A percentile compares a stretch with the other conserved stretches of the same genome.
phyloP scores from a whole-genome alignment of 2,888 invertebrate genomes.

The Torymus tubicola region DNA sequence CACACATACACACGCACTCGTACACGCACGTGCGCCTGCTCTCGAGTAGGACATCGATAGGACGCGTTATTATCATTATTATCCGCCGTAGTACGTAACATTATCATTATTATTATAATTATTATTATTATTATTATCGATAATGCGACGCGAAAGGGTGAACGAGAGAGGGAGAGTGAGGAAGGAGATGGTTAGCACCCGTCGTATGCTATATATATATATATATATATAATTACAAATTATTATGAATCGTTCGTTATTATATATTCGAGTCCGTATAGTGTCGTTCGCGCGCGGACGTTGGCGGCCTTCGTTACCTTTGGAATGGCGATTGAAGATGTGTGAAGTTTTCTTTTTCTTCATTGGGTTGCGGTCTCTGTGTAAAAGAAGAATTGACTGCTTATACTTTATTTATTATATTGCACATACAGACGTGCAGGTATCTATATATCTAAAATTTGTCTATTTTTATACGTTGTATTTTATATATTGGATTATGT shows the following conservation, averaged over 20 bases:
- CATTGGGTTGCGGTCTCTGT: too few species aligned
- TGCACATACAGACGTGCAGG: too few species aligned
- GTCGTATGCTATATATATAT: too few species aligned
- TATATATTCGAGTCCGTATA: background rate
- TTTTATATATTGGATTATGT: too few species aligned
- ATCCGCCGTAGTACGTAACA: slow-evolving; percentile 34
- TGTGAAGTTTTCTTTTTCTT: too few species aligned
- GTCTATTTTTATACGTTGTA: too few species aligned
- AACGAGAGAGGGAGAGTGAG: slow-evolving; percentile 23
- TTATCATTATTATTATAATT: slow-evolving; percentile 37
- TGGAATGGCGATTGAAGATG: too few species aligned
- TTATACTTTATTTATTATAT: too few species aligned
- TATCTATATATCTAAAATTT: too few species aligned
- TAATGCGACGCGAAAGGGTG: slow-evolving; percentile 8
- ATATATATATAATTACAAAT: slow-evolving; percentile 33
- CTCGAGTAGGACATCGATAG: slow-evolving; percentile 34
- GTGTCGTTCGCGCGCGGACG: background rate
- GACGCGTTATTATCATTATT: slow-evolving; percentile 42
- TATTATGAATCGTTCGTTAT: background rate
- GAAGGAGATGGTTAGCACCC: background rate
- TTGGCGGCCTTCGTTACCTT: too few species aligned
- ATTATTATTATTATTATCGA: slow-evolving; percentile 42
- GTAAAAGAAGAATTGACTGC: too few species aligned
- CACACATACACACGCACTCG: background rate
- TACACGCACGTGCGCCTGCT: background rate